phyloP scores from a whole-genome alignment of 2,113 vertebrate genomes.

The Nothoprocta perdicaria region DNA sequence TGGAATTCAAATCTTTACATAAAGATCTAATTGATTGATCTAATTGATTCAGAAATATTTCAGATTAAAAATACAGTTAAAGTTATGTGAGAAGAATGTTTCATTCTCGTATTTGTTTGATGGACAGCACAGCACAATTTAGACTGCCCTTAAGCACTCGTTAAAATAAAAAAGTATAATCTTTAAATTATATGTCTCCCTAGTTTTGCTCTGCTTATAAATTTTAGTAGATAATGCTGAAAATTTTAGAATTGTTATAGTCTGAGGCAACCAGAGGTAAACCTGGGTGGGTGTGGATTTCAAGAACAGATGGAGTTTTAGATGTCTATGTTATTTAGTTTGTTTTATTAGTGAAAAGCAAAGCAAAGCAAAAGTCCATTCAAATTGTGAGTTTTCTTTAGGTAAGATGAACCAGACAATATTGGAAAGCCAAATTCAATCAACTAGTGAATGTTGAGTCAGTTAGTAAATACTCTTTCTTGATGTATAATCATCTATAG shows the following conservation, averaged over 20 bases:
- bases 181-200: neutral
- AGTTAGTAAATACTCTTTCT: neutral
- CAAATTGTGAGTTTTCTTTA: neutral
- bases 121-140: neutral
- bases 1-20: neutral
- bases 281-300: neutral
- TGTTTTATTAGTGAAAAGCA: neutral
- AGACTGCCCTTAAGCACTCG: neutral
- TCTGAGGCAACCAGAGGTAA: neutral
- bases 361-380: neutral
- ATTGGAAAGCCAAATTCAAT: neutral
- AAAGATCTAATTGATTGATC: neutral
- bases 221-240: neutral
- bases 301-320: neutral
- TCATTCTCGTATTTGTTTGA: neutral
- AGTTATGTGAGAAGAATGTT: neutral
- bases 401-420: neutral
- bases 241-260: neutral
- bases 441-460: neutral
- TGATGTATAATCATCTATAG: neutral
- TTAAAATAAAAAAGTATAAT: neutral
- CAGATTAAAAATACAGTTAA: neutral
- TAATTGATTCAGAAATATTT: neutral
- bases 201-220: neutral
- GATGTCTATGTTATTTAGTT: neutral